Percentiles rank a stretch among this genome's conserved stretches.
Evolutionary conservation across 2,113 vertebrate species (phyloP).

Genomic region (Butorides virescens): DNA sequence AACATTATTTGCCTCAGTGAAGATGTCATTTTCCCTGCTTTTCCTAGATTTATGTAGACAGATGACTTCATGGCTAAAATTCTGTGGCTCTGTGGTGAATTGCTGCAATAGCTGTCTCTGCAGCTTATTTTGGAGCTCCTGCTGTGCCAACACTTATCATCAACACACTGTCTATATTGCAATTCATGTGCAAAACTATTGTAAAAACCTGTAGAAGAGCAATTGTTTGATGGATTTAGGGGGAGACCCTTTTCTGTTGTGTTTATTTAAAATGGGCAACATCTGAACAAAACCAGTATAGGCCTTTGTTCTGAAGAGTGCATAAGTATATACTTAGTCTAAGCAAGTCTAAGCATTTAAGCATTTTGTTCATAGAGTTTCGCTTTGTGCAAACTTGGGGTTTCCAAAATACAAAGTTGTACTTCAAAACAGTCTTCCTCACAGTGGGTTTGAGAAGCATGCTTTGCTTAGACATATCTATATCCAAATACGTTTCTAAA

Average conservation of each 20-base stretch:
- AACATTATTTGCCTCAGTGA: constrained; percentile 28
- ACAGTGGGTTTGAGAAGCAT: background rate
- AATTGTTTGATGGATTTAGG: background rate
- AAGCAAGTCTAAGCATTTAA: background rate
- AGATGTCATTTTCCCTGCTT: constrained; percentile 20
- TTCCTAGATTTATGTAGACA: constrained; percentile 33
- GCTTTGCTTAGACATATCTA: background rate
- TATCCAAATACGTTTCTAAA: background rate
- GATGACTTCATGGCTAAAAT: background rate
- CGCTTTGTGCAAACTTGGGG: background rate
- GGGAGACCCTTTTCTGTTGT: background rate
- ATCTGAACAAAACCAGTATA: background rate
- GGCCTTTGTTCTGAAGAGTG: background rate
- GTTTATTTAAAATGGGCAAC: background rate
- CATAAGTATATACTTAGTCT: fast-evolving
- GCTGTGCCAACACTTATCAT: background rate
- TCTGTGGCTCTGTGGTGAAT: background rate
- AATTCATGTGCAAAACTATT: background rate
- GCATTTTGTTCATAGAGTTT: background rate
- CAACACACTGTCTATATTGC: background rate
- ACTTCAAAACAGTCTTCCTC: background rate
- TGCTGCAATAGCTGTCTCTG: background rate
- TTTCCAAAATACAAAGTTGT: background rate
- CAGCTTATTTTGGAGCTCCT: background rate
- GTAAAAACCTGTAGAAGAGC: background rate